Base-by-base conservation (phyloP, 2,888 invertebrate genomes). In the Calliphora vomitoria region DNA sequence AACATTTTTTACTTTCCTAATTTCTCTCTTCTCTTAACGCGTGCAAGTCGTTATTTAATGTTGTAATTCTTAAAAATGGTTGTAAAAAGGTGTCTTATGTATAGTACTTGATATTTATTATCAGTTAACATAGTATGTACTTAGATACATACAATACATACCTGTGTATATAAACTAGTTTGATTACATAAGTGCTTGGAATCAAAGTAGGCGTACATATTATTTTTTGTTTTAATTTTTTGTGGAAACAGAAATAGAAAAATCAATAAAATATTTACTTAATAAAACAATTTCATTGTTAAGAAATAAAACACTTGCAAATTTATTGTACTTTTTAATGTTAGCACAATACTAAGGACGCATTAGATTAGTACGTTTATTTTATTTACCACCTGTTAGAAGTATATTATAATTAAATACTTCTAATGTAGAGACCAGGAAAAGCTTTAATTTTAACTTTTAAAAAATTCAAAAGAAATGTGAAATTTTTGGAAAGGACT, bases 81-180 rank as follows among this genome's bases (percentile, higher is more conserved):
- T 64, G 64, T 76, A 38, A 76, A 64, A 64, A 18, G 60, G 47
- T 47, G 64, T 66, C 50, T 76, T 44, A 44, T 44, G 44, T 44
- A 11, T 44, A 8, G 44, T 13, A 80, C 66, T 71, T 80, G 79
- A 60, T 71, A 62, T 69, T 71, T 80, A 71, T 80, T 80, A 79
- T 79, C 78, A 78, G 68, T 78, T 60, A 58, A 69, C 55, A 20
- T 55, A 66, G 53, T 41, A 58, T 47, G 15, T 47, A 44, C 10
- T 10, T 3, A 44, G 3, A 44, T 44, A 44, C 44, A 44, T 11
- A 44, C 8, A 8, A 44, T 11, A 44, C 11, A 44, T 44, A 11
- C 11, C 6, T 44, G 3, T 44, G 44, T 44, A 44, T 44, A 50
- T 50, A n/a, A 50, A 50, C 50, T 50, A 50, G 5, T 50, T 50